A percentile compares a stretch with the other conserved stretches of the same genome.
Conservation (phyloP, 2,888 invertebrate species). For the Prosapia bicincta region DNA sequence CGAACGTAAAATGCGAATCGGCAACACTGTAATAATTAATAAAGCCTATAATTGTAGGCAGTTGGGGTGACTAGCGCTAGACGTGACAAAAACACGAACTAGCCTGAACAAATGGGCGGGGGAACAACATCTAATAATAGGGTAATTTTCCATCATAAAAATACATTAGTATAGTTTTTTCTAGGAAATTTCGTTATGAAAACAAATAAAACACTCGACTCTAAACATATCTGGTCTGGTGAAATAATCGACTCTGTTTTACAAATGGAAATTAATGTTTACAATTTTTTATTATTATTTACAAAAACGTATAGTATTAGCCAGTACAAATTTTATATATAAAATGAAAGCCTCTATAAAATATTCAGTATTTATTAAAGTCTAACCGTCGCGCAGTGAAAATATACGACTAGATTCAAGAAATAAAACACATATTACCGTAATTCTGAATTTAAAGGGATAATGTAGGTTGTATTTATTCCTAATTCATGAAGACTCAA, state of each 20-base stretch:
- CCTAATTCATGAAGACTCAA: too few relatives aligned
- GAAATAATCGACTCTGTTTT: background rate
- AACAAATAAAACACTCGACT: constrained; percentile 8
- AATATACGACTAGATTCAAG: too few relatives aligned
- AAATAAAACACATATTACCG: too few relatives aligned
- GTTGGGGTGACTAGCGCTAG: background rate
- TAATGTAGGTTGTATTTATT: too few relatives aligned
- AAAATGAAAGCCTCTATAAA: too few relatives aligned
- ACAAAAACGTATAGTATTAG: too few relatives aligned
- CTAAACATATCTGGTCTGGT: background rate
- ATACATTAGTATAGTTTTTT: constrained; percentile 33
- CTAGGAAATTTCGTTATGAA: constrained; percentile 29
- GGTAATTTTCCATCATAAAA: constrained; percentile 36
- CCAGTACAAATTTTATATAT: too few relatives aligned
- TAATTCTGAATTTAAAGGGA: too few relatives aligned
- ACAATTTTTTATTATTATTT: too few relatives aligned
- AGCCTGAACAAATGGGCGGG: constrained; percentile 2
- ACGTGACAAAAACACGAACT: constrained; percentile 21
- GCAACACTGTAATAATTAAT: constrained; percentile 1
- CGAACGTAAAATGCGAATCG: background rate
- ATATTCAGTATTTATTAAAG: too few relatives aligned
- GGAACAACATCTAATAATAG: constrained; percentile 28
- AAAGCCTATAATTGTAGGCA: background rate
- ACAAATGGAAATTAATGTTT: constrained; percentile 15
- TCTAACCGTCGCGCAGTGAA: too few relatives aligned